Evolutionary conservation across 2,113 vertebrate genomes (phyloP), one percentile per base, ranked within the genome.

Genomic region (Rhizomys pruinosus): DNA sequence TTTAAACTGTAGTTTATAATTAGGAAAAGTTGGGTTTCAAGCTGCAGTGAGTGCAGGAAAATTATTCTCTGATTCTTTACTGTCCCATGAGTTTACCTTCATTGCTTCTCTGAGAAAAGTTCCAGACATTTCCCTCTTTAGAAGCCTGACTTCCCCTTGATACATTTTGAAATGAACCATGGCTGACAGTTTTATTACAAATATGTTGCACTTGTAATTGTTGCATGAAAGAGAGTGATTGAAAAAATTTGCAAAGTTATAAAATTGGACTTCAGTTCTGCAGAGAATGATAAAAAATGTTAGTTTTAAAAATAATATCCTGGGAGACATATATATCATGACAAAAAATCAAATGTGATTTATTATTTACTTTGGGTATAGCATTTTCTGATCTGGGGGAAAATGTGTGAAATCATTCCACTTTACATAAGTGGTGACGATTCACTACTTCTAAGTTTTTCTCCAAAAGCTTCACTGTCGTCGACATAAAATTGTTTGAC

Each of bases 131-230:
- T 82, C 9, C 39, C 22, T 63, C 19, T 89, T 92, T 91, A 89
- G 37, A 96, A 87, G 47, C 2, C 29, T 87, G 59, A 85, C 78
- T 96, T 94, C 82, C 86, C 74, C 59, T 61, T 52, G 82, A 32
- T 93, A 94, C 93, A 8, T 72, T 91, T 96, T 96, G 76, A 96
- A 95, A 66, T 94, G 87, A 86, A 95, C 71, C 32, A 19, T 34
- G 2, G 87, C 77, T 93, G 95, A 95, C 96, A 96, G 79, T 66
- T 97, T 97, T 97, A 93, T 96, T 94, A 93, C 76, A 89, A 47
- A 86, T 90, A 80, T 25, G 73, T 91, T 96, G 87, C 93, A 86
- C 84, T 96, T 96, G 59, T 96, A 96, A 97, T 82, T 96, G 80
- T 89, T 97, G 79, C 73, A 95, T 73, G 66, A 93, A 94, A 97